Percentiles rank a stretch among this genome's conserved stretches.
These are phyloP conservation scores for Drosophila pseudoobscura DNA, from an alignment of 1,140 invertebrate species.

Conservation along the genomic window DNA sequence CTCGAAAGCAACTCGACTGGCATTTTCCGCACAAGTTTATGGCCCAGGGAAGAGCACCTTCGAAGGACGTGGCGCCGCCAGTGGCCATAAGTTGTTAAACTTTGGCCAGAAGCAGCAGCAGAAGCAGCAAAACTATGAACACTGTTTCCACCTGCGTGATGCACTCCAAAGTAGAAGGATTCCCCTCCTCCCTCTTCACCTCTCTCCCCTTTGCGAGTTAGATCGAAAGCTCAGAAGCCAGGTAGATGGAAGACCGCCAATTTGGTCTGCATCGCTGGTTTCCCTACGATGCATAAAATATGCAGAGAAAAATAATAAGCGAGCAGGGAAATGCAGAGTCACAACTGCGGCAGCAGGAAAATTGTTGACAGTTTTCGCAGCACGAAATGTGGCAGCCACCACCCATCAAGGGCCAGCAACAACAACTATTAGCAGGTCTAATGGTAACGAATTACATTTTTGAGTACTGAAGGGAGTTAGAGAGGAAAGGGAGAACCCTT, in stretches of 20 bases:
- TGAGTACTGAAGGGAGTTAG: neutral
- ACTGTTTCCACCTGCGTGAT: slow-evolving; percentile 30
- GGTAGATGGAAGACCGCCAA: slow-evolving; percentile 23
- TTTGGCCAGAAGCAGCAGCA: slow-evolving; percentile 29
- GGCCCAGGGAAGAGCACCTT: slow-evolving; percentile 6
- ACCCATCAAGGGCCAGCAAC: neutral
- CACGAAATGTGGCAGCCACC: neutral
- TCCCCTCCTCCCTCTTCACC: too few relatives aligned
- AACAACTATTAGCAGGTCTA: slow-evolving; percentile 36
- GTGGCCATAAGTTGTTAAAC: slow-evolving; percentile 21
- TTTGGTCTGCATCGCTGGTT: slow-evolving; percentile 34
- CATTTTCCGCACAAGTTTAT: slow-evolving; percentile 1
- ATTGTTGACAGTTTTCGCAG: slow-evolving; percentile 15
- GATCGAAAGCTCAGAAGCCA: slow-evolving; percentile 10
- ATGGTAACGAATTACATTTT: slow-evolving; percentile 25
- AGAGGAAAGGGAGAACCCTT: slow-evolving; percentile 11
- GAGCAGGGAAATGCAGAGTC: slow-evolving; percentile 19
- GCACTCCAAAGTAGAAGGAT: neutral
- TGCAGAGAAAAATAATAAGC: slow-evolving; percentile 35
- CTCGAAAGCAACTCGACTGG: neutral
- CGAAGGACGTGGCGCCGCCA: slow-evolving; percentile 38
- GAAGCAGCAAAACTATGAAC: slow-evolving; percentile 25
- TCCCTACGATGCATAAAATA: slow-evolving; percentile 39
- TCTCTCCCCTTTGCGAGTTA: slow-evolving; percentile 8
- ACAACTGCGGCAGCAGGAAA: slow-evolving; percentile 8